Evolutionary conservation across 2,888 invertebrate genomes (phyloP).

Genomic region (Agonopterix subpropinquella): DNA sequence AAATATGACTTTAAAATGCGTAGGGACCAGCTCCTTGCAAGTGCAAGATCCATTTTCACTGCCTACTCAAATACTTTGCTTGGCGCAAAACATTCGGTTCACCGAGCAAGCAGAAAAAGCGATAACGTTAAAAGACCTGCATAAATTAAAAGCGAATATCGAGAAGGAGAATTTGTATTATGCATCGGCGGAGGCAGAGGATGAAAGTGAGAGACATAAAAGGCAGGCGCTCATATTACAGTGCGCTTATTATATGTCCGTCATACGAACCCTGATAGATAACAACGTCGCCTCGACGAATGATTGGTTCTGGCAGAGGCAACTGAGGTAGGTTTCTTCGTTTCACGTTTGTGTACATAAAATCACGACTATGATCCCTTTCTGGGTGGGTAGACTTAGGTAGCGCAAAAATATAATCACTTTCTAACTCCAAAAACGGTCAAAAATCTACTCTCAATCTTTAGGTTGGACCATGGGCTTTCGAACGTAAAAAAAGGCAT

Average conservation of each 20-base stretch:
- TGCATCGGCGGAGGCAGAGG: constrained; percentile 66
- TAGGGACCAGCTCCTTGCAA: constrained; percentile 61
- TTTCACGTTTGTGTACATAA: neutral
- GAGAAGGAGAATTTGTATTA: constrained; percentile 71
- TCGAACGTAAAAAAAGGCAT: too few relatives aligned
- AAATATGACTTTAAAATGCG: constrained; percentile 77
- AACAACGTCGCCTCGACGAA: constrained; percentile 78
- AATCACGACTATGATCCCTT: too few relatives aligned
- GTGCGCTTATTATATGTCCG: constrained; percentile 91
- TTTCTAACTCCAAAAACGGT: too few relatives aligned
- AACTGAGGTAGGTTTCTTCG: constrained; percentile 79
- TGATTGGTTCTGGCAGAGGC: constrained; percentile 98
- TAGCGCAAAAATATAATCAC: too few relatives aligned
- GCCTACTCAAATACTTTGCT: constrained; percentile 86
- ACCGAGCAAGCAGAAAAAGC: constrained; percentile 90
- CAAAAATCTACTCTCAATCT: too few relatives aligned
- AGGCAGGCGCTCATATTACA: constrained; percentile 95
- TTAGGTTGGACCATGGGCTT: too few relatives aligned
- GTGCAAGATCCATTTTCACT: constrained; percentile 70
- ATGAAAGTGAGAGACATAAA: constrained; percentile 85
- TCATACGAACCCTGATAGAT: constrained; percentile 85
- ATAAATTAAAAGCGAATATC: constrained; percentile 63
- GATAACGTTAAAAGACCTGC: constrained; percentile 79
- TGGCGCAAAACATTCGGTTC: constrained; percentile 90
- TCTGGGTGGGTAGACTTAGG: too few relatives aligned